Evolutionary conservation across 2,888 invertebrate genomes (phyloP), one percentile per base, ranked within the genome.

Genomic region (Drosophila helvetica): DNA sequence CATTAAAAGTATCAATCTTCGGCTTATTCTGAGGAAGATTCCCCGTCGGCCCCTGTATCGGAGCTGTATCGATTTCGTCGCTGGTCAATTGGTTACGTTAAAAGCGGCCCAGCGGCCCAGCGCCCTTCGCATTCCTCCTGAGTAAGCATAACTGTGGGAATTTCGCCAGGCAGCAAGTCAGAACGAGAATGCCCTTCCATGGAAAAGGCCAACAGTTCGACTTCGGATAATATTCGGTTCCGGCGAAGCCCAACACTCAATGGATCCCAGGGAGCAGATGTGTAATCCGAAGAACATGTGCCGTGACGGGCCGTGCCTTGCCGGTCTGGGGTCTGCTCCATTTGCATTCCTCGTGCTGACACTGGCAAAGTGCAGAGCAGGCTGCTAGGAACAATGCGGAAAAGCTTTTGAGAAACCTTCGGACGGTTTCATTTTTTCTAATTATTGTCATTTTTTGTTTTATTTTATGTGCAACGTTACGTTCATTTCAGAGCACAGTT

Each of bases 361-460:
- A 48, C 54, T 63, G 50, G 30, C 27, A 25, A 7, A 25, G 48
- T 71, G 77, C 56, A 77, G 42, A 62, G 30, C 52, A 38, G 54
- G 46, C 22, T 27, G 51, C 22, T 38, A 18, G 17, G 51, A 67
- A 38, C 54, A 48, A 88, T 84, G 83, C 83, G 83, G 83, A 89
- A 84, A 80, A 86, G 81, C 65, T 63, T 75, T 79, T 47, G 61
- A 12, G 48, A 59, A 84, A 88, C 87, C 89, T 88, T 86, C 85
- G 78, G 68, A 71, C 80, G 61, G 55, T 86, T 74, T 84, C 75
- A 84, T 84, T 84, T 76, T 78, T 82, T 84, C 79, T 69, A 88
- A 88, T 88, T 80, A 88, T 88, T 88, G 78, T 80, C 80, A 88
- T 75, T 78, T 80, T 59, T 74, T 55, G 57, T 38, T 74, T 68